Evolutionary conservation across 2,888 invertebrate species (phyloP).

Genomic region (Papilio gigon): DNA sequence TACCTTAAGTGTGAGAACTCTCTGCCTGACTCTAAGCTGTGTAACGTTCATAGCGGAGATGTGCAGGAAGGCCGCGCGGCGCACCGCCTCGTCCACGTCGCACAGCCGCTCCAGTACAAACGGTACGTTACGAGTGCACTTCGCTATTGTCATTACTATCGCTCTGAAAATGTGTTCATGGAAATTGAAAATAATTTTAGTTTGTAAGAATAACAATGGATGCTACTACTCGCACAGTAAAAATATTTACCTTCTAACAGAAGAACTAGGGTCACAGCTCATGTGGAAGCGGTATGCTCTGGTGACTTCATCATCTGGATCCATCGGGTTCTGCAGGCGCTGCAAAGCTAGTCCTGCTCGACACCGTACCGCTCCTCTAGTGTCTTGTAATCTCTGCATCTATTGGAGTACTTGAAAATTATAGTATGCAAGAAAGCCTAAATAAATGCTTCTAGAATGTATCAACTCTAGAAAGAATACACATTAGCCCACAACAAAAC

Average conservation of each 20-base stretch:
- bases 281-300: constrained; percentile 87
- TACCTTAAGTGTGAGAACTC: constrained; percentile 74
- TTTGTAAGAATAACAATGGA: no score
- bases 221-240: no score
- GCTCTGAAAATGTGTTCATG: constrained; percentile 69
- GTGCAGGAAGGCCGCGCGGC: constrained; percentile 80
- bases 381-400: constrained; percentile 84
- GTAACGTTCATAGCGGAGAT: constrained; percentile 76
- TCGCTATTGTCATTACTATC: constrained; percentile 88
- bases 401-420: constrained; percentile 43
- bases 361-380: constrained; percentile 88
- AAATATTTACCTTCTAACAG: constrained; percentile 81
- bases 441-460: no score
- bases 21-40: constrained; percentile 71
- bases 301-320: constrained; percentile 89
- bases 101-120: constrained; percentile 87
- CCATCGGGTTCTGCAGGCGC: constrained; percentile 89
- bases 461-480: no score
- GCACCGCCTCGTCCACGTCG: constrained; percentile 90
- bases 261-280: constrained; percentile 88
- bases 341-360: constrained; percentile 91
- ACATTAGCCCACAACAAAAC: no score
- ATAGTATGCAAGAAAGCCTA: neutral
- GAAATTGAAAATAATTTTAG: no score
- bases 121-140: constrained; percentile 86